Conservation (phyloP, 2,797 vertebrate species). For the Alca torda region DNA sequence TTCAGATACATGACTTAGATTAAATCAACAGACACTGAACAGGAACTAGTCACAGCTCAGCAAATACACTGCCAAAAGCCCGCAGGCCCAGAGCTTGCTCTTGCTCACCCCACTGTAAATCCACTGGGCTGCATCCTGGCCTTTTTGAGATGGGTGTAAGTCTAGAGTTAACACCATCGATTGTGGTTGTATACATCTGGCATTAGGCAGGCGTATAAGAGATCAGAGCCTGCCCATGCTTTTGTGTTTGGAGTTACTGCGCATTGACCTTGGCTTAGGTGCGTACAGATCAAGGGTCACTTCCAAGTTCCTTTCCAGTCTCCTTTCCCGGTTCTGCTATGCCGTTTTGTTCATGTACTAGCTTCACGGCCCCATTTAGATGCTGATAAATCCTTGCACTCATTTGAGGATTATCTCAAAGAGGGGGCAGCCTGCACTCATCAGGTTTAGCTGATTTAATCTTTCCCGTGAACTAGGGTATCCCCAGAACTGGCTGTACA, state of each 20-base stretch:
- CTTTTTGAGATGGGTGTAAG: background rate
- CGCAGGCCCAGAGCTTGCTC: background rate
- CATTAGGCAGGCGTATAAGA: background rate
- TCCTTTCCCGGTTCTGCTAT: background rate
- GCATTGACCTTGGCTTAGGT: background rate
- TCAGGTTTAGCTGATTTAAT: background rate
- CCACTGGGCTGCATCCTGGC: background rate
- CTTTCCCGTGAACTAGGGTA: background rate
- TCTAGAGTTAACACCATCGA: background rate
- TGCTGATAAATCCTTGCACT: background rate
- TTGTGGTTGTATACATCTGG: background rate
- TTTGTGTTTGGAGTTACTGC: background rate
- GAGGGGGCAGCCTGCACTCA: background rate
- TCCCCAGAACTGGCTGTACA: background rate
- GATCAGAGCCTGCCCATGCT: background rate
- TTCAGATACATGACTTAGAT: background rate
- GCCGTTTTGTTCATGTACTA: fast-evolving
- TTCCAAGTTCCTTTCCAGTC: background rate
- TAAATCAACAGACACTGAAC: background rate
- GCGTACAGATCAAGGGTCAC: background rate
- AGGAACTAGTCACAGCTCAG: background rate
- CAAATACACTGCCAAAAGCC: background rate
- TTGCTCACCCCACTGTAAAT: background rate
- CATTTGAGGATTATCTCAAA: background rate
- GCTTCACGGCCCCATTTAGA: background rate